Base-by-base conservation (phyloP, 2,888 invertebrate species). In the Philaethria dido region DNA sequence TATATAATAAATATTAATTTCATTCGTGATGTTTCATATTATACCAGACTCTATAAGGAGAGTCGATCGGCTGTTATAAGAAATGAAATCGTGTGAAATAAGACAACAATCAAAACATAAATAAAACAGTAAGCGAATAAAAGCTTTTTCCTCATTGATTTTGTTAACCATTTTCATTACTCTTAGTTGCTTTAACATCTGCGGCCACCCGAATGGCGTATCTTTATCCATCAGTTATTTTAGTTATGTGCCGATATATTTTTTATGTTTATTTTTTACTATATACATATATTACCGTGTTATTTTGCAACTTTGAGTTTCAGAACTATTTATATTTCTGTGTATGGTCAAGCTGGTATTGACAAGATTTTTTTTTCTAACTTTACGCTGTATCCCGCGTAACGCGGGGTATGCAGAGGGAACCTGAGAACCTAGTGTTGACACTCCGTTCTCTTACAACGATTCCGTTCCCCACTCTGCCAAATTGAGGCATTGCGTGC, bases 131-230 rank as follows among this genome's bases (percentile, higher is more conserved):
- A 55, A 14, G 39, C 55, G 55, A 9, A 64, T 57, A 64, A 64
- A 47, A 36, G 22, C 55, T 55, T 64, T 64, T 64, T 55, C 63
- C 55, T 63, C 54, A 16, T 57, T 22, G 59, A 29, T 42, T 50
- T 62, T 29, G 50, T 54, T 36, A 25, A 45, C 25, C 36, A 33
- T 33, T 44, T 22, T 20, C 55, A 62, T 66, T 45, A 45, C 47
- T 66, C 55, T 44, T 29, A 14, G 54, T 48, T 25, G 44, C 60
- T 29, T 65, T 44, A 66, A 44, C 39, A 2, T 25, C 50, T 42
- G 66, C 76, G 82, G 80, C 83, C 85, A 81, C 82, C 83, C 84
- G 80, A 64, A 69, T 72, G 65, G 80, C 77, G 80, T 76, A 72
- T 76, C 75, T 70, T 74, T 84, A 80, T 80, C 78, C 81, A 85